Evolutionary conservation across 2,797 vertebrate species (phyloP), one percentile per base, ranked within the genome.

Genomic region (Anabacerthia variegaticeps): DNA sequence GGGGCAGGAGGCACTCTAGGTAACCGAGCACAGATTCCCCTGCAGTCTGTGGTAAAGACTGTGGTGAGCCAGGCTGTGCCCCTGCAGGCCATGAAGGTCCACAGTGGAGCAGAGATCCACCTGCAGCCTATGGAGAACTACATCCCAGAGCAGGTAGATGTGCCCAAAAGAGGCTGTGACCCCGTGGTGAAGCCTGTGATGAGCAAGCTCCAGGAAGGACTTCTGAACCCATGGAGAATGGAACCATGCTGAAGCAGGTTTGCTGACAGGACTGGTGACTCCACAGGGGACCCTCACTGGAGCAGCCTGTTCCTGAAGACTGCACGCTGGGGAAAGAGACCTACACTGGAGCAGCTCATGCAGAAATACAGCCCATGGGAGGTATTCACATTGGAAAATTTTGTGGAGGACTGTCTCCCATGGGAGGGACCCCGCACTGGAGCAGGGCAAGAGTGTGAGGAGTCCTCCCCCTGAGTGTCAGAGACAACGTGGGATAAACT

Each of bases 331-430:
- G 71, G 56, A 44, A 65, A 44, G 39, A 32, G 23, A 46, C 32
- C 32, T 24, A 46, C 2, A 3, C 43, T 46, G n/a, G 26, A 49
- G n/a, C 34, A 49, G 65, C 34, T 37, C 28, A 10, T 56, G 43
- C 21, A 63, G 32, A 44, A 34, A 34, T 44, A 20, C 14, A 44
- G 14, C 11, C 3, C 9, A 14, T n/a, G 72, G 36, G 36, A 44
- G 43, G 23, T 15, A 76, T 14, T 22, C 28, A 34, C 21, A 26
- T 8, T 39, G 37, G 17, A 65, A 26, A 39, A 77, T 15, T 65
- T 30, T 19, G 17, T 58, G 58, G 37, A 58, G 51, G n/a, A 44
- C 21, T 39, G 17, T 39, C 6, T 71, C 17, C 24, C 0, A 0
- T 44, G 58, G 28, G n/a, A 71, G 41, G 26, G 14, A 77, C 24